Evolutionary conservation across 2,113 vertebrate species (phyloP), one percentile per base, ranked within the genome.

Genomic region (Crotophaga sulcirostris): DNA sequence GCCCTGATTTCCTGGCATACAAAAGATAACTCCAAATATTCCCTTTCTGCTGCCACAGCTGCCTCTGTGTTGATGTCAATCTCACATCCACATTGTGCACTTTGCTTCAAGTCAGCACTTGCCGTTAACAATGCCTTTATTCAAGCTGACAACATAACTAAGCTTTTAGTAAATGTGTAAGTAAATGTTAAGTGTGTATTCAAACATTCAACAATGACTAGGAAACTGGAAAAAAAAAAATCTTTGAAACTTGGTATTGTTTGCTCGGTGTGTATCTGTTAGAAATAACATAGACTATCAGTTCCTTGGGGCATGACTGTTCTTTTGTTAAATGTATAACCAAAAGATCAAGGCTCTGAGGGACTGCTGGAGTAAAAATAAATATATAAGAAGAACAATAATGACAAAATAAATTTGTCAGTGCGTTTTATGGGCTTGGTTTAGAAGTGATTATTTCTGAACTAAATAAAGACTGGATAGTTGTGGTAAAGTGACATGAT

Each of bases 231-330:
- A 82, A 93, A 87, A 89, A 77, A 91, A 89, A 67, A 47, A 75
- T 51, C 95, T 93, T 93, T 93, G 93, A 59, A 92, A 94, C 64
- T 81, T 63, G 26, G 60, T 72, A 68, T 93, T 93, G 90, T 96
- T 96, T 96, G 92, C 90, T 95, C 92, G 94, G 90, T 89, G 94
- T 76, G 69, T 92, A 64, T 91, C 92, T 97, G 92, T 94, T 97
- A 86, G 93, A 84, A 95, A 78, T 90, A 95, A 92, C 90, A 82
- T 12, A 69, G 94, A 14, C 92, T 96, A 89, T 94, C 95, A 64
- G 80, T n/a, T 97, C 94, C 93, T 95, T 93, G 90, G 92, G 83
- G 92, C 93, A 78, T 8, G 76, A 14, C 93, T 86, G 69, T 25
- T 88, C 90, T 76, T 96, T 96, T 94, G 92, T 96, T 56, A 34